Evolutionary conservation across 2,797 vertebrate genomes (phyloP).

Genomic region (Lemur catta): DNA sequence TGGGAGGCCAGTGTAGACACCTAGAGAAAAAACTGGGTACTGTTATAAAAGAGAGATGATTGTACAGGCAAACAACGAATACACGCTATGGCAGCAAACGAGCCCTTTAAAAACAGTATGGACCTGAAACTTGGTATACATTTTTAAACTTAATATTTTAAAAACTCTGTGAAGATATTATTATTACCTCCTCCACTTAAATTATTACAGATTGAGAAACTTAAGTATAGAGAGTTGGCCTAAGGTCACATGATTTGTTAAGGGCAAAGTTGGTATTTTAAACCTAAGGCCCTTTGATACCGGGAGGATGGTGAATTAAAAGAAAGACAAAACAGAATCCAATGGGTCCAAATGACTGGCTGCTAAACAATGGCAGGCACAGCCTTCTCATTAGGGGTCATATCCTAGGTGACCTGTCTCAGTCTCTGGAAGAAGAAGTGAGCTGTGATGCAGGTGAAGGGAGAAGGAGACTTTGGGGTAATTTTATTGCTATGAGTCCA

Average conservation of each 20-base stretch:
- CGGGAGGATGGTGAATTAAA: not conserved
- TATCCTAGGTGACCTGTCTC: not conserved
- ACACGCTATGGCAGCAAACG: not conserved
- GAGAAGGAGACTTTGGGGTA: accelerated
- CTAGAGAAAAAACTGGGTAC: not conserved
- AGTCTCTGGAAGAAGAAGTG: not conserved
- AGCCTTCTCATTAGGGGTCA: not conserved
- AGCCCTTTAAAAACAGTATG: not conserved
- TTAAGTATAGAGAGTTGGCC: not conserved
- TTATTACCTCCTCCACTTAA: not conserved
- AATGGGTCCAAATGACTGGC: not conserved
- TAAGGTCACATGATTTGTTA: not conserved
- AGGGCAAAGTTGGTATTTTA: not conserved
- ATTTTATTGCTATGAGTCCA: not conserved
- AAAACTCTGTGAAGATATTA: not conserved
- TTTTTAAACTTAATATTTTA: slow-evolving; percentile 20
- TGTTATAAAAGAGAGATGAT: not conserved
- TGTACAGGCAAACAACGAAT: not conserved
- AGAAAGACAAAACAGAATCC: not conserved
- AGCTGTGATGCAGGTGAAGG: not conserved
- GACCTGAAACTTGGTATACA: not conserved
- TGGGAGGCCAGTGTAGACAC: not conserved
- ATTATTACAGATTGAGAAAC: not conserved
- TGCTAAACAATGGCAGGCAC: not conserved
- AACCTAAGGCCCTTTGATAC: not conserved